Percentiles rank a stretch among this genome's conserved stretches.
These are phyloP conservation scores for Amphipoea lucens DNA, from an alignment of 2,888 invertebrate species.

Conservation along the genomic window DNA sequence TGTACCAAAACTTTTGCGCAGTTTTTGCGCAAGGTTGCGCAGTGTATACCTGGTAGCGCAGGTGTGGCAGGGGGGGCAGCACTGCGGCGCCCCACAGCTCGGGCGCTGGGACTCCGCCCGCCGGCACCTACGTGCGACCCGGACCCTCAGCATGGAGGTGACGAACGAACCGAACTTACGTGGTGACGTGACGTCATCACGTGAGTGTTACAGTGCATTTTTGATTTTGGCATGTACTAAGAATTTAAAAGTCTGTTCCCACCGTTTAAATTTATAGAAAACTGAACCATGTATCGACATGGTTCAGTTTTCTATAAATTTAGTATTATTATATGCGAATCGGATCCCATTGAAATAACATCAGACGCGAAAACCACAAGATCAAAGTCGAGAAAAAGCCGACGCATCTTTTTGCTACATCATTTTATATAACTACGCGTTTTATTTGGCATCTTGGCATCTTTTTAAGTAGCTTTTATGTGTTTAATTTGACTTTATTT, in stretches of 20 bases:
- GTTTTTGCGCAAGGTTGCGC: constrained; percentile 16
- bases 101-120: constrained; percentile 67
- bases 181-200: constrained; percentile 16
- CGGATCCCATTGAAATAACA: background rate
- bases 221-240: background rate
- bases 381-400: background rate
- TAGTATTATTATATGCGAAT: background rate
- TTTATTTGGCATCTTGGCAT: background rate
- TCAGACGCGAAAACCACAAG: background rate
- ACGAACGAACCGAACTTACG: constrained; percentile 39
- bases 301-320: too few relatives aligned
- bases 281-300: too few relatives aligned
- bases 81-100: constrained; percentile 84
- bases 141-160: constrained; percentile 29
- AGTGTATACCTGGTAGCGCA: constrained; percentile 83
- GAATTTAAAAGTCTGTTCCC: background rate
- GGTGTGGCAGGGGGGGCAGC: constrained; percentile 80
- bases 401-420: background rate
- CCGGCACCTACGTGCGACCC: constrained; percentile 58
- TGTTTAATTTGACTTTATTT: too few relatives aligned
- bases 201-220: constrained; percentile 4
- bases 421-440: background rate
- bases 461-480: too few relatives aligned
- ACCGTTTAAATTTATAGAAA: background rate
- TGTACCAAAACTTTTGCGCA: constrained; percentile 34